Evolutionary conservation across 2,113 vertebrate genomes (phyloP).

Genomic region (Neolamprologus brichardi): DNA sequence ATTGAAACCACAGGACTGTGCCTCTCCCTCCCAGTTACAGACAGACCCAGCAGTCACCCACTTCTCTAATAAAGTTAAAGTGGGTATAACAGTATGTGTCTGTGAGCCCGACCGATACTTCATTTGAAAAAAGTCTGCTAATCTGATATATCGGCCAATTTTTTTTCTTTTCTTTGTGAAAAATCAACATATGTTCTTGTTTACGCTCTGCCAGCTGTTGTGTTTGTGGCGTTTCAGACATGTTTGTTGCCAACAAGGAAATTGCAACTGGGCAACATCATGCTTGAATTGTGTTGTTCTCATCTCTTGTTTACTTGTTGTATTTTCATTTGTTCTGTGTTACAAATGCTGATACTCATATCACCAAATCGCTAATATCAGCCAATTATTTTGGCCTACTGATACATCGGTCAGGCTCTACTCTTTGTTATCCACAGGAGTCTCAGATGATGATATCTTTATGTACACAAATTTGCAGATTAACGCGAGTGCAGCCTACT

Average conservation of each 20-base stretch:
- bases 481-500: neutral
- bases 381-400: neutral
- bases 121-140: neutral
- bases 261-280: neutral
- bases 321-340: neutral
- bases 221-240: neutral
- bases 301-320: neutral
- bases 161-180: neutral
- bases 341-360: neutral
- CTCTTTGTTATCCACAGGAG: neutral
- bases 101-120: neutral
- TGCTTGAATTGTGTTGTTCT: neutral
- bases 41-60: neutral
- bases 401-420: neutral
- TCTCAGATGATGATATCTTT: neutral
- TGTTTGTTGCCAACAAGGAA: neutral
- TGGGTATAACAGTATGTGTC: neutral
- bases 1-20: neutral
- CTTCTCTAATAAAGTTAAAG: neutral
- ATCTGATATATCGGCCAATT: neutral
- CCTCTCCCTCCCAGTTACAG: neutral
- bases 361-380: neutral
- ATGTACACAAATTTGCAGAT: neutral
- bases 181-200: neutral
- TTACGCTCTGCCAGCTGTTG: neutral